Conservation (phyloP, 1,140 invertebrate genomes). For the Wiebesia pumilae region DNA sequence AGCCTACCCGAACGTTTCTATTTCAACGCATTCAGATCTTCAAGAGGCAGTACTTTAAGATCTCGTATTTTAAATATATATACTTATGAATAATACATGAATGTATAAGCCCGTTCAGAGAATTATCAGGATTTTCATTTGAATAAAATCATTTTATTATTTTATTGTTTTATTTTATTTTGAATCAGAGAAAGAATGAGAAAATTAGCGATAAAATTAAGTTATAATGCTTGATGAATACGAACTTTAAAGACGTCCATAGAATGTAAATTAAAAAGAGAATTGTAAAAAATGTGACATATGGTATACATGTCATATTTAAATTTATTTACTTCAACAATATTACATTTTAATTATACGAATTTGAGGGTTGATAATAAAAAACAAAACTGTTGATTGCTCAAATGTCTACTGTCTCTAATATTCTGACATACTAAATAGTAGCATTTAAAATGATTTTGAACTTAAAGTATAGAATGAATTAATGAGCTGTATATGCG, state of each 20-base stretch:
- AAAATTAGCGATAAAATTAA: no score
- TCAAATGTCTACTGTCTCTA: no score
- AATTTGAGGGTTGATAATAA: no score
- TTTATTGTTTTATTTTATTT: neutral
- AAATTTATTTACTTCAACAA: no score
- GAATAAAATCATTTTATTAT: neutral
- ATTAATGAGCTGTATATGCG: neutral
- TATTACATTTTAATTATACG: no score
- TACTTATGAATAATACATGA: conserved; percentile 31
- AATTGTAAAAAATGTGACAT: no score
- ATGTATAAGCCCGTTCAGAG: neutral
- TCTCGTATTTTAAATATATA: conserved; percentile 18
- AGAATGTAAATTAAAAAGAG: no score
- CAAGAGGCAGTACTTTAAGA: conserved; percentile 2
- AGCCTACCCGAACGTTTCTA: conserved; percentile 4
- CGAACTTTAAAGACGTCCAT: no score
- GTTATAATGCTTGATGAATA: no score
- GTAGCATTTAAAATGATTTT: neutral
- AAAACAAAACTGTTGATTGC: no score
- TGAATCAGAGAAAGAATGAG: neutral
- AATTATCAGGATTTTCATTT: neutral
- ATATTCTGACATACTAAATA: no score
- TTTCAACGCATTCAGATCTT: conserved; percentile 36
- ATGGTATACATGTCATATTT: no score
- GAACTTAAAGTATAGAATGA: neutral